Base-by-base conservation (phyloP, 2,797 vertebrate species). In the Sebastiscus albofasciatus region DNA sequence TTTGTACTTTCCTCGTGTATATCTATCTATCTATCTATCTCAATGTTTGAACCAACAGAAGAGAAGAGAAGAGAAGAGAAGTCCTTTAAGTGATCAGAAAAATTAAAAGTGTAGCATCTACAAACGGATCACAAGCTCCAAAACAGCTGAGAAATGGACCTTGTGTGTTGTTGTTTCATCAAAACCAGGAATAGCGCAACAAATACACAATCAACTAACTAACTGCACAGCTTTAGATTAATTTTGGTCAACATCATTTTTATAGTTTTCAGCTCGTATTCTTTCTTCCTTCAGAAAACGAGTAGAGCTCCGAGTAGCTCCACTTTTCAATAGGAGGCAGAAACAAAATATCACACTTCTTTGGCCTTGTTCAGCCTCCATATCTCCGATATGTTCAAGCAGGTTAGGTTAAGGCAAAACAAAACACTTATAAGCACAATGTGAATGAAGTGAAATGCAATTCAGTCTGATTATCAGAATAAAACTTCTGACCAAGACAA, bases 141-240 rank as follows among this genome's bases (percentile, higher is more conserved):
- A 59, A 59, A 29, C 56, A 29, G 26, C 26, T 60, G 14, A 46
- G 52, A 54, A 12, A 54, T 54, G n/a, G n/a, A 54, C 42, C 42
- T 46, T 46, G 42, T 46, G 14, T 46, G 42, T 18, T 46, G 18
- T 46, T 46, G 14, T 46, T 42, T 42, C 5, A 6, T 46, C 14
- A 46, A 18, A 16, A 46, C 42, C 42, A 46, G 42, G 6, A 46
- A 18, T 46, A 46, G 14, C 18, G 14, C 39, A 42, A 42, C 0
- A 0, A 42, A 42, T 42, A 42, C 39, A 0, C 42, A 0, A 22
- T 54, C 52, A 54, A 0, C 0, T 5, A 3, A 10, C 52, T 22
- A 54, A 54, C 9, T 54, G n/a, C 10, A 22, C n/a, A 12, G 52
- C n/a, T 55, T 24, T 55, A 6, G 52, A 55, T 11, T 55, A 4